phyloP scores from a whole-genome alignment of 2,888 invertebrate genomes.

The Aleiodes leptofemur region DNA sequence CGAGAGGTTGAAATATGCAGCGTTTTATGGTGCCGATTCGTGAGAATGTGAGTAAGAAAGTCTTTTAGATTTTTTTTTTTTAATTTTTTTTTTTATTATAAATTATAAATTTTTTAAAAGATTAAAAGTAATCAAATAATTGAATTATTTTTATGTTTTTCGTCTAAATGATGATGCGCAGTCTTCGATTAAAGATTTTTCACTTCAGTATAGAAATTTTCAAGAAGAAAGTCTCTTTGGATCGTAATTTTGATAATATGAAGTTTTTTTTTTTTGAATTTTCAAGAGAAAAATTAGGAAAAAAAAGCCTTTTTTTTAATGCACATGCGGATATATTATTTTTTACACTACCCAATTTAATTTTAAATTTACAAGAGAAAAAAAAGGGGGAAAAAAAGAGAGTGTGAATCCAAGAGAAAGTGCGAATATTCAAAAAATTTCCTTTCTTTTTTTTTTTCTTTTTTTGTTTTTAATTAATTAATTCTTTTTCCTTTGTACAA shows the following conservation, averaged over 20 bases:
- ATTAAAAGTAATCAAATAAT: neutral
- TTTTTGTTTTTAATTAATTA: slow-evolving; percentile 25
- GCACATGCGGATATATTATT: slow-evolving; percentile 28
- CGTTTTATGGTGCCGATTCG: slow-evolving; percentile 34
- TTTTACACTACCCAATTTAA: slow-evolving; percentile 35
- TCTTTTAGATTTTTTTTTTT: neutral
- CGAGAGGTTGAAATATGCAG: slow-evolving; percentile 28
- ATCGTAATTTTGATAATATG: too few relatives aligned
- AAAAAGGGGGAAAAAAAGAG: neutral
- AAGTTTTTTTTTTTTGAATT: too few relatives aligned
- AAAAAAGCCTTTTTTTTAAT: slow-evolving; percentile 19
- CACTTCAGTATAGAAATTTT: neutral
- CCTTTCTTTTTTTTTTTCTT: slow-evolving; percentile 6
- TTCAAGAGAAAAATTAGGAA: neutral
- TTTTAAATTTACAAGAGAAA: slow-evolving; percentile 17
- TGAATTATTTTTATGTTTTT: neutral
- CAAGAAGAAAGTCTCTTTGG: too few relatives aligned
- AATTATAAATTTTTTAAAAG: neutral
- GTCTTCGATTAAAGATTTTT: slow-evolving; percentile 33
- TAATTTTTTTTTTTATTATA: neutral
- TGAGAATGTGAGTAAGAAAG: slow-evolving; percentile 27
- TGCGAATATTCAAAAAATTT: slow-evolving; percentile 5
- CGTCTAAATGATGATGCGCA: slow-evolving; percentile 31
- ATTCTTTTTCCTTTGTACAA: slow-evolving; percentile 47
- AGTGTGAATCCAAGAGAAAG: slow-evolving; percentile 17